Percentiles rank a stretch among this genome's conserved stretches.
phyloP scores from a whole-genome alignment of 2,113 vertebrate genomes.

The Apaloderma vittatum region DNA sequence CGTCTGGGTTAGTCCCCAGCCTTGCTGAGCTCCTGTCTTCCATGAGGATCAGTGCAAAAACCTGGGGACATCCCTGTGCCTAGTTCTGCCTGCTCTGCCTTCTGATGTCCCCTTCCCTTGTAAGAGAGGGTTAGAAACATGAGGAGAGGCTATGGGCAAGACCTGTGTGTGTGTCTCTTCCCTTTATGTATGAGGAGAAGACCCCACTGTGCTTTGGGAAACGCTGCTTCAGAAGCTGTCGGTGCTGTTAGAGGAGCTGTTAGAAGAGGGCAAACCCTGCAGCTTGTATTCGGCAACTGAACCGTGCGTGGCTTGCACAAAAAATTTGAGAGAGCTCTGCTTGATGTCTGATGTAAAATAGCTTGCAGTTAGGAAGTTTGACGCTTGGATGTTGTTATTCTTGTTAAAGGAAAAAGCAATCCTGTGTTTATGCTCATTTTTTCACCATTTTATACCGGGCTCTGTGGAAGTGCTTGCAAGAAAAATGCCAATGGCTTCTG shows the following conservation, averaged over 20 bases:
- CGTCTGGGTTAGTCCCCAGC: background rate
- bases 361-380: background rate
- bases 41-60: background rate
- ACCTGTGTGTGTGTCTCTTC: background rate
- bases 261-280: background rate
- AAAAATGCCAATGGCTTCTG: background rate
- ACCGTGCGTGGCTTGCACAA: rapidly evolving
- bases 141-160: background rate
- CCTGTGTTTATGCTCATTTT: background rate
- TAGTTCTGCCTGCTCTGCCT: background rate
- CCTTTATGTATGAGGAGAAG: background rate
- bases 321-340: background rate
- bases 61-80: background rate
- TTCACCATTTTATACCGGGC: background rate
- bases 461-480: background rate
- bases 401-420: background rate
- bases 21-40: background rate
- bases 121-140: background rate
- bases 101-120: background rate
- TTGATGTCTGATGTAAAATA: background rate
- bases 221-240: background rate
- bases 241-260: background rate
- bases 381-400: background rate
- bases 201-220: background rate
- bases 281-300: background rate